phyloP scores from a whole-genome alignment of 1,140 invertebrate genomes.

The Achatina immaculata region DNA sequence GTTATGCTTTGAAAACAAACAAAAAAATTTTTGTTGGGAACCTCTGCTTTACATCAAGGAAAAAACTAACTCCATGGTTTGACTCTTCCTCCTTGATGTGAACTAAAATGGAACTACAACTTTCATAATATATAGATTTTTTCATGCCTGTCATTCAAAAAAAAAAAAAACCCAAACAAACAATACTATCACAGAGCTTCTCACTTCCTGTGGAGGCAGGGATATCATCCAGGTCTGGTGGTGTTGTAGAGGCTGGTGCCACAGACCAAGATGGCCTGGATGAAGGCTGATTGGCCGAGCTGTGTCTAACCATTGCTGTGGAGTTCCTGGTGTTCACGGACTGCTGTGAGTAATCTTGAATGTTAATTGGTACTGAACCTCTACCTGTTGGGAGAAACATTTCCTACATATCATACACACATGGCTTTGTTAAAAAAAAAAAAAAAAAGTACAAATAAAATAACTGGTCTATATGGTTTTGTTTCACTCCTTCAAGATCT shows the following conservation, averaged over 20 bases:
- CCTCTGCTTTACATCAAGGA: too few species aligned
- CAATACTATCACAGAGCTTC: neutral
- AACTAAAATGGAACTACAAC: neutral
- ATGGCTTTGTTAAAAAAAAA: too few species aligned
- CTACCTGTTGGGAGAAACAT: too few species aligned
- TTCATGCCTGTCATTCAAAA: neutral
- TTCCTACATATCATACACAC: too few species aligned
- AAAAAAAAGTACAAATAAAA: too few species aligned
- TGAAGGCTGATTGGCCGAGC: constrained; percentile 5
- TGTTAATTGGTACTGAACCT: neutral
- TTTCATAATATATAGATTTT: neutral
- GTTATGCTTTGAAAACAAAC: too few species aligned
- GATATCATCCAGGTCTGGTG: constrained; percentile 14
- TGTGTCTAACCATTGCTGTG: constrained; percentile 33
- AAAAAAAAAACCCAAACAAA: neutral
- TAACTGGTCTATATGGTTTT: too few species aligned
- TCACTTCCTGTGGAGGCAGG: constrained; percentile 18
- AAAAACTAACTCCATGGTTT: too few species aligned
- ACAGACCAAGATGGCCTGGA: constrained; percentile 5
- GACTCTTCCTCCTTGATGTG: neutral
- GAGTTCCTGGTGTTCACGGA: neutral
- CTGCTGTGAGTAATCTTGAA: neutral
- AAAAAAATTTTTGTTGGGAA: too few species aligned
- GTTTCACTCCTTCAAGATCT: too few species aligned
- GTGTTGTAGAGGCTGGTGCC: neutral